phyloP scores from a whole-genome alignment of 1,140 invertebrate genomes.

The Euura lappo region DNA sequence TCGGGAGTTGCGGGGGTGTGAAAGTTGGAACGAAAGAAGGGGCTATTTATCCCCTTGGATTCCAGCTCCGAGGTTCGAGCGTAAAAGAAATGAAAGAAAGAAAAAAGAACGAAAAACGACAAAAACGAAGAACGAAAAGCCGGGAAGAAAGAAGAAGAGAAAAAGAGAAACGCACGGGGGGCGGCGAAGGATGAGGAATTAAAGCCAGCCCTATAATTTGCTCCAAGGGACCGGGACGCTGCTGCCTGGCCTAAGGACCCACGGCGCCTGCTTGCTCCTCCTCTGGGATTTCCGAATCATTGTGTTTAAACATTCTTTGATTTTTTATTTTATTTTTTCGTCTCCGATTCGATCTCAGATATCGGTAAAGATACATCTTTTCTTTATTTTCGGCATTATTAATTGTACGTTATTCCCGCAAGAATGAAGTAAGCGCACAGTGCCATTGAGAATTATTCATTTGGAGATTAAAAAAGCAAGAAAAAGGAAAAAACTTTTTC shows the following conservation, averaged over 20 bases:
- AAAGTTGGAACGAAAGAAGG: slow-evolving; percentile 16
- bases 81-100: too few species aligned
- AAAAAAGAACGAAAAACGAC: too few species aligned
- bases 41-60: slow-evolving; percentile 47
- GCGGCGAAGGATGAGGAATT: background rate
- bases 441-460: too few species aligned
- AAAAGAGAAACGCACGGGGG: background rate
- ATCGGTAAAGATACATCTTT: too few species aligned
- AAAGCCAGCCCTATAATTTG: background rate
- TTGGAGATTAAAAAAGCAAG: too few species aligned
- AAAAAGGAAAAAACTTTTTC: background rate
- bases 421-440: too few species aligned
- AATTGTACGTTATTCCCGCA: too few species aligned
- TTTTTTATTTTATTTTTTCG: background rate
- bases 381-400: too few species aligned
- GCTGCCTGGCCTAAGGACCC: too few species aligned
- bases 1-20: slow-evolving; percentile 16
- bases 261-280: background rate
- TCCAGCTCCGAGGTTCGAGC: slow-evolving; percentile 13
- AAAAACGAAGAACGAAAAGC: too few species aligned
- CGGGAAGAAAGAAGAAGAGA: background rate
- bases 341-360: background rate
- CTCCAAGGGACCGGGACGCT: background rate
- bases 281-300: background rate
- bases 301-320: slow-evolving; percentile 2